Conservation (phyloP, 2,113 vertebrate genomes). For the Corythoichthys haematopterus region DNA sequence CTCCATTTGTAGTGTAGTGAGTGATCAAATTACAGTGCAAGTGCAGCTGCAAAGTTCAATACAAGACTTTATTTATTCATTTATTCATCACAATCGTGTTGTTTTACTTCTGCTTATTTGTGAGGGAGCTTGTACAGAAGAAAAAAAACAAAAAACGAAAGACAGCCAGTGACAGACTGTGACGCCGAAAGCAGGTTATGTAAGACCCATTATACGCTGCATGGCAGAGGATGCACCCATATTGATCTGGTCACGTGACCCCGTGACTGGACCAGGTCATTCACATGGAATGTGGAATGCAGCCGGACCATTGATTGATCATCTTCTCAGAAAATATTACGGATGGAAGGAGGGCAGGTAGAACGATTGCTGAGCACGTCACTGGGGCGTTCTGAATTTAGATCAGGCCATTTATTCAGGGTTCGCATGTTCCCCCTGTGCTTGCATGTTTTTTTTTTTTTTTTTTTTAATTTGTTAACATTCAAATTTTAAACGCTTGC, state of each 20-base stretch:
- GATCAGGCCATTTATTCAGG: not conserved
- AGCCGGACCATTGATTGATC: not conserved
- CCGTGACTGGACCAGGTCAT: constrained; percentile 41
- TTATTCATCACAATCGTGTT: not conserved
- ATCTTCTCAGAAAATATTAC: not conserved
- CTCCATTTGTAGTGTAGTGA: constrained; percentile 18
- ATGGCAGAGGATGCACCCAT: constrained; percentile 51
- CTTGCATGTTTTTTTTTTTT: not conserved
- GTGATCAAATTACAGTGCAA: constrained; percentile 48
- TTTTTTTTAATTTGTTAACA: too few relatives aligned
- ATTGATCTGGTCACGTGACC: constrained; percentile 64
- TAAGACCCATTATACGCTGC: constrained; percentile 57
- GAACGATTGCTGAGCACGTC: not conserved
- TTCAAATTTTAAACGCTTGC: not conserved
- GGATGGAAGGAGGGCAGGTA: constrained; percentile 13
- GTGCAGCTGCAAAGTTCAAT: constrained; percentile 27
- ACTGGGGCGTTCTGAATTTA: not conserved
- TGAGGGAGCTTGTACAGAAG: constrained; percentile 13
- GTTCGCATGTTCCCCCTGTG: not conserved
- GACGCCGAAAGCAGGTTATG: constrained; percentile 46
- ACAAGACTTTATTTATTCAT: constrained; percentile 10
- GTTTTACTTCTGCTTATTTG: not conserved
- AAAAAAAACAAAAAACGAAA: not conserved
- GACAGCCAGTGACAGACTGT: constrained; percentile 15
- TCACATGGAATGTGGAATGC: constrained; percentile 15